Percentiles rank a stretch among this genome's conserved stretches.
phyloP scores from a whole-genome alignment of 92 coral and sea anemone species.

The Porites lobata region DNA sequence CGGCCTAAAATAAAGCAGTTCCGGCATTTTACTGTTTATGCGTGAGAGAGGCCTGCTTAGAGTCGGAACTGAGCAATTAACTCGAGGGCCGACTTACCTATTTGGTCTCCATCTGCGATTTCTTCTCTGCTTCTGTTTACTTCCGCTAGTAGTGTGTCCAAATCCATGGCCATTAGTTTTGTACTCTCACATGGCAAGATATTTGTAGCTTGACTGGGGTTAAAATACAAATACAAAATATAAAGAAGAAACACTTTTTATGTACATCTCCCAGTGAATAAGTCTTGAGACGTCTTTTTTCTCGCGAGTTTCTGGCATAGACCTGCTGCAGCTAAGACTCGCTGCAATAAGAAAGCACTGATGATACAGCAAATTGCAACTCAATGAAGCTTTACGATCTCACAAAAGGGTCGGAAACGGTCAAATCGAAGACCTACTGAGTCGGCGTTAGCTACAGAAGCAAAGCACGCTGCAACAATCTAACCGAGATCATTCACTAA shows the following conservation, averaged over 20 bases:
- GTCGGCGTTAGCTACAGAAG: no score
- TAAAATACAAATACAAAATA: no score
- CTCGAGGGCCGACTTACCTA: not conserved
- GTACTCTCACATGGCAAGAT: not conserved
- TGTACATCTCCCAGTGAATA: not conserved
- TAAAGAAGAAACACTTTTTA: no score
- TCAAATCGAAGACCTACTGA: no score
- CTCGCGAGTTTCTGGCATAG: no score
- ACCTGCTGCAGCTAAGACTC: no score
- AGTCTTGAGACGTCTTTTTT: no score
- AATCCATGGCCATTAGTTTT: not conserved
- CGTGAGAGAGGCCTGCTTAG: not conserved
- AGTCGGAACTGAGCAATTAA: not conserved
- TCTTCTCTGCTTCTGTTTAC: not conserved
- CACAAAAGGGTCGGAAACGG: no score
- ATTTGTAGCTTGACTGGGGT: not conserved
- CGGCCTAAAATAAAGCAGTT: no score
- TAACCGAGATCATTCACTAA: no score
- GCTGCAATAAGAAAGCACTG: constrained; percentile 18
- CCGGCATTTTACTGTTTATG: no score
- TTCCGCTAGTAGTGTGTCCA: not conserved
- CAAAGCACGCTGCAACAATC: no score
- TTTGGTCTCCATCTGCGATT: not conserved
- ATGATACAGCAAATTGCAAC: constrained; percentile 80
- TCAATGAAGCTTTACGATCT: constrained; percentile 62